These are phyloP conservation scores for Ophion costatus DNA, from an alignment of 2,888 invertebrate species.

Conservation along the genomic window DNA sequence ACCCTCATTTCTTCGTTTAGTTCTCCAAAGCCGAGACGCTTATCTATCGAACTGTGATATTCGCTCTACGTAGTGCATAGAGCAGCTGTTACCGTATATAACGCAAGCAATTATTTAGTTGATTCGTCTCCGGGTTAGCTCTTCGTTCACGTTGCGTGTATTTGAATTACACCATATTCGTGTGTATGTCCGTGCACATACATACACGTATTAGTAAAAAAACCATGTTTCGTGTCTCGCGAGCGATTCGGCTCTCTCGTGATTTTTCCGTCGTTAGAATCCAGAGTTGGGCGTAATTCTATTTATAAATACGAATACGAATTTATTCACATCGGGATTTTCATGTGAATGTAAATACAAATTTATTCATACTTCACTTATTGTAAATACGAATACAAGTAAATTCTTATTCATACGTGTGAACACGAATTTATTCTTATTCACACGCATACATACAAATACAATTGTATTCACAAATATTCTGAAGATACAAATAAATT, in stretches of 20 bases:
- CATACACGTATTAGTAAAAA: no score
- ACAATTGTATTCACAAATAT: no score
- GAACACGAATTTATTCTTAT: no score
- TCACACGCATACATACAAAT: no score
- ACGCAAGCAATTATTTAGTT: slow-evolving; percentile 57
- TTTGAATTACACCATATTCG: slow-evolving; percentile 44
- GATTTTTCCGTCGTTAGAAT: neutral
- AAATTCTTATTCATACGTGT: no score
- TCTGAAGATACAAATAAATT: no score
- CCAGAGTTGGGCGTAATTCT: no score
- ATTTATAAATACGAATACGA: no score
- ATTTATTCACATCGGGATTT: no score
- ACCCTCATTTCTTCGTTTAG: slow-evolving; percentile 5
- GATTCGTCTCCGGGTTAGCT: slow-evolving; percentile 59
- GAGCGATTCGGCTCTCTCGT: slow-evolving; percentile 21
- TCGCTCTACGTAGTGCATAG: slow-evolving; percentile 70
- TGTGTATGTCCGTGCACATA: neutral
- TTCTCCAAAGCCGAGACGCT: slow-evolving; percentile 68
- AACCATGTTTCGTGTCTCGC: neutral
- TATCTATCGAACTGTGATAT: slow-evolving; percentile 78
- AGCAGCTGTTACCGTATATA: slow-evolving; percentile 61
- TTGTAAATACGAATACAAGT: no score
- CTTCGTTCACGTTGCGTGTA: slow-evolving; percentile 52
- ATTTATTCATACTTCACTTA: no score
- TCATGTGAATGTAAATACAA: no score